Base-by-base conservation (phyloP, 1,140 invertebrate genomes). In the Marisa cornuarietis region DNA sequence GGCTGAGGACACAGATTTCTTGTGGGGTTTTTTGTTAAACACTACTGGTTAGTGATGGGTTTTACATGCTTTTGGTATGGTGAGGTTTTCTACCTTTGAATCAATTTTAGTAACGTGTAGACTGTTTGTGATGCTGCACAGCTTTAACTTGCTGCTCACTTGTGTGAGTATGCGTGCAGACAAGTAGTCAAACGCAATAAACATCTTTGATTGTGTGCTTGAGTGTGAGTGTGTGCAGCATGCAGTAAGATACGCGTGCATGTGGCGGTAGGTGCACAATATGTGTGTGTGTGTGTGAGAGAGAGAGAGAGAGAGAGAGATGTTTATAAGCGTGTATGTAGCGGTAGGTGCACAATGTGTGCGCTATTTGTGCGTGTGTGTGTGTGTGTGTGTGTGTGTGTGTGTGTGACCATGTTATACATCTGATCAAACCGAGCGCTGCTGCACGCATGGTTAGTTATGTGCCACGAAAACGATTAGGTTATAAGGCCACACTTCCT, bases 371-470 rank as follows among this genome's bases (percentile, higher is more conserved):
- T n/a, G n/a, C n/a, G 66, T 24, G 66, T 69, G 66, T 24, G 66
- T 69, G 66, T 3, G 66, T 69, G 16, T n/a, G n/a, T n/a, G n/a
- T n/a, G n/a, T n/a, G n/a, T n/a, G 66, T 24, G 66, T 69, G 66
- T 24, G 66, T 69, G 66, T 3, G 66, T 69, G 16, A 20, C n/a
- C 42, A 13, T 22, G 66, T 42, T 42, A 1, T 69, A 31, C n/a
- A n/a, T 16, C 11, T 24, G 16, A n/a, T 18, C 26, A 18, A 49
- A 42, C 14, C 14, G 8, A 42, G 26, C 1, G 24, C 49, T 16
- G 18, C 16, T 31, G n/a, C 49, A 49, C 49, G 69, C 18, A 42
- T 71, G 24, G 31, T 49, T 31, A 31, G 42, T 20, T 11, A 71
- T 14, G 31, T 49, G 20, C 9, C 24, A 49, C 42, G 51, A 8